A percentile compares a stretch with the other conserved stretches of the same genome.
These are phyloP conservation scores for Harmothoe impar DNA, from an alignment of 2,888 invertebrate genomes.

Conservation along the genomic window DNA sequence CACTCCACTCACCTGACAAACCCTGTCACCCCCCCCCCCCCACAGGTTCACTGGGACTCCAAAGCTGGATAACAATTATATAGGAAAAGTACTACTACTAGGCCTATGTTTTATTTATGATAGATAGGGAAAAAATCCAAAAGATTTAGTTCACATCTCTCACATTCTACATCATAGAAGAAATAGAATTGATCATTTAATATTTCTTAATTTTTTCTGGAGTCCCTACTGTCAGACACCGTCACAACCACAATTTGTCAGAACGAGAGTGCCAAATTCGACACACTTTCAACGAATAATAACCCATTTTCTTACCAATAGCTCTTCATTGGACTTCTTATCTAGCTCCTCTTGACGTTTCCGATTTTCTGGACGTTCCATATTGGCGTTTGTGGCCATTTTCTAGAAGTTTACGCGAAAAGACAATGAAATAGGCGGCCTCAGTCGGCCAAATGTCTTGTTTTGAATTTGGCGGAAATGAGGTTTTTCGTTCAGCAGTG, in stretches of 20 bases:
- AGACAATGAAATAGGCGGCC: not conserved
- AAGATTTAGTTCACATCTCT: too few relatives aligned
- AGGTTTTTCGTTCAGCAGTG: slow-evolving; percentile 1
- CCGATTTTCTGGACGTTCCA: slow-evolving; percentile 33
- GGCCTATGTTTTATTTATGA: too few relatives aligned
- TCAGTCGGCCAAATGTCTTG: not conserved
- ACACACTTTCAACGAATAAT: too few relatives aligned
- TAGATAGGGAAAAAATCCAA: too few relatives aligned
- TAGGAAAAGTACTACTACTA: too few relatives aligned
- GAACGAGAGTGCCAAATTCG: not conserved
- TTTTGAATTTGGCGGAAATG: slow-evolving; percentile 63
- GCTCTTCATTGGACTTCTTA: slow-evolving; percentile 40
- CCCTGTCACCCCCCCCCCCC: too few relatives aligned
- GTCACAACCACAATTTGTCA: too few relatives aligned
- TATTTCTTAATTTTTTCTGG: not conserved
- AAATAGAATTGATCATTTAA: too few relatives aligned
- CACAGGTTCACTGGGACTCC: too few relatives aligned
- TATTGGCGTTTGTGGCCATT: slow-evolving; percentile 1
- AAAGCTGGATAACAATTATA: too few relatives aligned
- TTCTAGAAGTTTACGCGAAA: not conserved
- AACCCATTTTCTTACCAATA: slow-evolving; percentile 27
- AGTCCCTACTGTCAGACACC: not conserved
- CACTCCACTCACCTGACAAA: too few relatives aligned
- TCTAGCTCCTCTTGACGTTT: not conserved
- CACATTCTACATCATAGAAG: too few relatives aligned